Evolutionary conservation across 2,888 invertebrate species (phyloP).

Genomic region (Synergus gifuensis): DNA sequence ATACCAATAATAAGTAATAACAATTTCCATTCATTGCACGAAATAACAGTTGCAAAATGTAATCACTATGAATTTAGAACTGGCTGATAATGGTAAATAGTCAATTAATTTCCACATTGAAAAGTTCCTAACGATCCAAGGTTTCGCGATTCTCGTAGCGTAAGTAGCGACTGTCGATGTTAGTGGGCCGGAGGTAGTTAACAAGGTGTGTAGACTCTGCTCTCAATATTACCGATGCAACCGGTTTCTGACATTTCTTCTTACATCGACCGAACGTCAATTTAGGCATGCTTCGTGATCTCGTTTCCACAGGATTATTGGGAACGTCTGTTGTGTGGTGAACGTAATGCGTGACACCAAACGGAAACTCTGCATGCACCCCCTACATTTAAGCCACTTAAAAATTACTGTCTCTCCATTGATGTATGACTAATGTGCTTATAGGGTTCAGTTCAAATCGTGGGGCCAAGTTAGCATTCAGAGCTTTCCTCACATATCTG

Average conservation of each 20-base stretch:
- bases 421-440: slow-evolving; percentile 11
- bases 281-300: slow-evolving; percentile 35
- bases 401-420: not conserved
- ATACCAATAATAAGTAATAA: too few species aligned
- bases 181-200: slow-evolving; percentile 28
- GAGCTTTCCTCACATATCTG: not conserved
- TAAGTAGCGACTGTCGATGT: slow-evolving; percentile 1
- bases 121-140: not conserved
- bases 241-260: slow-evolving; percentile 40
- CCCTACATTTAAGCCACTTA: not conserved
- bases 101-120: slow-evolving; percentile 10
- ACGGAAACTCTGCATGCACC: not conserved
- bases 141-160: slow-evolving; percentile 19
- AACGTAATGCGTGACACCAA: slow-evolving; percentile 17
- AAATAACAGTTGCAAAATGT: not conserved
- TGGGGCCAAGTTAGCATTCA: not conserved
- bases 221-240: slow-evolving; percentile 26
- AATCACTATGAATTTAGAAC: not conserved
- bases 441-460: not conserved
- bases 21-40: not conserved
- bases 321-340: slow-evolving; percentile 10
- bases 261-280: slow-evolving; percentile 26
- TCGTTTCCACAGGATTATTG: slow-evolving; percentile 26
- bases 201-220: slow-evolving; percentile 29
- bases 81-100: not conserved